Evolutionary conservation across 2,113 vertebrate genomes (phyloP).

Genomic region (Xiphophorus maculatus): DNA sequence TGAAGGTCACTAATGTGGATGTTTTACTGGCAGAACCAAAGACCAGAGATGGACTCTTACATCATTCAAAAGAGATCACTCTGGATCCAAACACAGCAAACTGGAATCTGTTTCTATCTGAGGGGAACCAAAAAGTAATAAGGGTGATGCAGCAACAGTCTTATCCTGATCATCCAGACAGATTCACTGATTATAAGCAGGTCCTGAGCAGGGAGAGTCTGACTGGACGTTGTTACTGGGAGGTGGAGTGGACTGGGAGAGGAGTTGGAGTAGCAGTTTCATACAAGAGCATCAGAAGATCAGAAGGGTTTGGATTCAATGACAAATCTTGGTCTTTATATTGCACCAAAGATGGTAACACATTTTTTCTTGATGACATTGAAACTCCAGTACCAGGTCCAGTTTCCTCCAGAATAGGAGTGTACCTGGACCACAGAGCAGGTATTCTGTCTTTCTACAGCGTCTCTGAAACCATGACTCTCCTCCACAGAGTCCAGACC

Average conservation of each 20-base stretch:
- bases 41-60: not conserved
- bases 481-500: not conserved
- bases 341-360: not conserved
- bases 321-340: not conserved
- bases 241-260: not conserved
- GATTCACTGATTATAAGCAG: not conserved
- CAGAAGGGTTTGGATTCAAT: not conserved
- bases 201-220: constrained; percentile 1
- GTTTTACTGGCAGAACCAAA: not conserved
- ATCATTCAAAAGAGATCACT: not conserved
- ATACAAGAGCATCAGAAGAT: not conserved
- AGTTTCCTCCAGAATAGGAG: not conserved
- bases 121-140: not conserved
- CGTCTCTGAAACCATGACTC: not conserved
- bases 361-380: not conserved
- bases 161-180: not conserved
- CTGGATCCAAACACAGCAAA: not conserved
- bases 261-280: not conserved
- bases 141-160: not conserved
- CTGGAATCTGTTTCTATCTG: not conserved
- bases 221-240: not conserved
- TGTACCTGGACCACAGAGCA: not conserved
- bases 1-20: not conserved
- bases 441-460: not conserved
- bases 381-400: not conserved